phyloP scores from a whole-genome alignment of 2,888 invertebrate species.

The Erebia epiphron region DNA sequence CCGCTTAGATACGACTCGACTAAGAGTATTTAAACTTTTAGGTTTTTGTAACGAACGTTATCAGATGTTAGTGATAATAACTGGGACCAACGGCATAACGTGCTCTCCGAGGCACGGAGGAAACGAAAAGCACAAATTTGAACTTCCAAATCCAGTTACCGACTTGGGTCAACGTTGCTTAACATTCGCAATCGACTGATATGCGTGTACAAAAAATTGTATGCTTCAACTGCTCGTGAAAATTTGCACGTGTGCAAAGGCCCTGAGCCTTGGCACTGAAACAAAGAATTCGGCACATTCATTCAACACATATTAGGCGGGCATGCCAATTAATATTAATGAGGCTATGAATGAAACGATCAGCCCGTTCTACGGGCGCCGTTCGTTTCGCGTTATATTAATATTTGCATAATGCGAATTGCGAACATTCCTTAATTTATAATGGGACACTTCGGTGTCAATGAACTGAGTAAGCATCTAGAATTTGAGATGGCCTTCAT shows the following conservation, averaged over 20 bases:
- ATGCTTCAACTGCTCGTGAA: no score
- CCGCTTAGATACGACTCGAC: no score
- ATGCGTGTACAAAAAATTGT: no score
- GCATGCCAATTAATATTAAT: slow-evolving; percentile 9
- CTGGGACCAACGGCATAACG: no score
- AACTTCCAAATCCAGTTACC: no score
- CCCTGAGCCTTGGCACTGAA: neutral
- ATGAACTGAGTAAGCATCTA: neutral
- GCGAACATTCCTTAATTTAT: slow-evolving; percentile 13
- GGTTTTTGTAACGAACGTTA: no score
- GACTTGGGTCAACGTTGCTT: no score
- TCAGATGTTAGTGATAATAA: no score
- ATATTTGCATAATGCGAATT: slow-evolving; percentile 5
- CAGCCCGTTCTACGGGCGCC: neutral
- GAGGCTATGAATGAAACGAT: slow-evolving; percentile 10
- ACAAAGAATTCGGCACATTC: slow-evolving; percentile 6
- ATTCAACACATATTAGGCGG: slow-evolving; percentile 7
- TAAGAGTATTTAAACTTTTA: no score
- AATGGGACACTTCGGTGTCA: neutral
- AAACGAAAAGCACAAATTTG: no score
- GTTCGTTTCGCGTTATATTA: neutral
- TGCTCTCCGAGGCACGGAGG: no score
- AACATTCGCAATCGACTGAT: no score
- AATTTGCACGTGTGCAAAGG: neutral
- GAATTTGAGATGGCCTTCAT: neutral